Conservation (phyloP, 1,140 invertebrate genomes). For the Achatina immaculata region DNA sequence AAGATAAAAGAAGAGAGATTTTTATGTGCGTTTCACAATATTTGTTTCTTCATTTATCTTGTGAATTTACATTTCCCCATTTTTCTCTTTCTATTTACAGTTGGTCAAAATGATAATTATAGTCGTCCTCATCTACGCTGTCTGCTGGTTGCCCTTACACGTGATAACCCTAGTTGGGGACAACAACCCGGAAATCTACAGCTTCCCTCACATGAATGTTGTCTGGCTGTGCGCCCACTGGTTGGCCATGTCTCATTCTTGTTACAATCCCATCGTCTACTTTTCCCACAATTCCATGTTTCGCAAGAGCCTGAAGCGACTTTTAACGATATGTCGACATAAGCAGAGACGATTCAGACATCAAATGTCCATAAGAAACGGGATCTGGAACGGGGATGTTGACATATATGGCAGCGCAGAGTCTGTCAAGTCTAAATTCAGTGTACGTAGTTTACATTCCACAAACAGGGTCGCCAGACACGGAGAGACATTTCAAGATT, state of each 20-base stretch:
- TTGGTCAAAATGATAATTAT: constrained; percentile 95
- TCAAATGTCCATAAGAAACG: constrained; percentile 4
- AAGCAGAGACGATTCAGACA: constrained; percentile 17
- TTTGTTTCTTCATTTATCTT: no score
- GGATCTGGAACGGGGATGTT: not conserved
- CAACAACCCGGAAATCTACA: constrained; percentile 61
- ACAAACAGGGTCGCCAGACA: not conserved
- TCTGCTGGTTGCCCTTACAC: constrained; percentile 92
- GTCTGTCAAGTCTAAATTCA: not conserved
- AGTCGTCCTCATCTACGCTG: constrained; percentile 87
- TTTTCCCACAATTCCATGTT: constrained; percentile 91
- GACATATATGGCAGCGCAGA: constrained; percentile 23
- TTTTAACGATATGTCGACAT: constrained; percentile 45
- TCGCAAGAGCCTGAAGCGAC: constrained; percentile 72
- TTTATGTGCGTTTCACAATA: no score
- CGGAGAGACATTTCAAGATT: not conserved
- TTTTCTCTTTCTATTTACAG: constrained; percentile 75
- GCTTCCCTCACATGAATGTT: constrained; percentile 72
- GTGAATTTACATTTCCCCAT: no score
- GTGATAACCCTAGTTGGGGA: constrained; percentile 73
- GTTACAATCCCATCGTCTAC: constrained; percentile 94
- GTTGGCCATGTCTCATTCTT: constrained; percentile 91
- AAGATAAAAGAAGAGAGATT: no score
- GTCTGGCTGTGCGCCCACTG: constrained; percentile 76
- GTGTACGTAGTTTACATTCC: not conserved